A percentile compares a stretch with the other conserved stretches of the same genome.
Conservation (phyloP, 2,888 invertebrate genomes). For the Daptonema setosum region DNA sequence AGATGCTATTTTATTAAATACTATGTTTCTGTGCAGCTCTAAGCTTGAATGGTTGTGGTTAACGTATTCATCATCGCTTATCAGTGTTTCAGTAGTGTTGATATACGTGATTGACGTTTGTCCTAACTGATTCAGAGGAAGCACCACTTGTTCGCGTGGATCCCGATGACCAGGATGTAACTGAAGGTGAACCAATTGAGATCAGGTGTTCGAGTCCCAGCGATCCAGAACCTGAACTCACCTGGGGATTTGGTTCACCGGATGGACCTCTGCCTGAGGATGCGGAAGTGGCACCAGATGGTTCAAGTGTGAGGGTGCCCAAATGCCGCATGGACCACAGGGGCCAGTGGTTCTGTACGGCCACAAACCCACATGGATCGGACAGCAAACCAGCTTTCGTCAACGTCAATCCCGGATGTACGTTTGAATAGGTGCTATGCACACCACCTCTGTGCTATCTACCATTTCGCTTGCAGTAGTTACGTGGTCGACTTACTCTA, state of each 20-base stretch:
- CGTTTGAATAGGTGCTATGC: too few relatives aligned
- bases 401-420: not conserved
- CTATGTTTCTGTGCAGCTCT: too few relatives aligned
- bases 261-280: not conserved
- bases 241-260: not conserved
- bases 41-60: too few relatives aligned
- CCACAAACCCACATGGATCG: not conserved
- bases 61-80: too few relatives aligned
- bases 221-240: not conserved
- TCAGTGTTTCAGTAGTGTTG: too few relatives aligned
- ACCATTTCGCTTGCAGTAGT: too few relatives aligned
- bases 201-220: not conserved
- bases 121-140: not conserved
- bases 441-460: too few relatives aligned
- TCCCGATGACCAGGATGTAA: slow-evolving; percentile 39
- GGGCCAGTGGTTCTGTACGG: not conserved
- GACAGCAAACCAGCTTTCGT: not conserved
- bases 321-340: not conserved
- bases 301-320: not conserved
- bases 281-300: not conserved
- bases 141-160: slow-evolving; percentile 30
- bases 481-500: too few relatives aligned
- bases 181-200: slow-evolving; percentile 4
- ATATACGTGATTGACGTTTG: not conserved
- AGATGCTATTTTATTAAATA: too few relatives aligned